A percentile compares a stretch with the other conserved stretches of the same genome.
Conservation (phyloP, 2,888 invertebrate genomes). For the Lycia hirtaria region DNA sequence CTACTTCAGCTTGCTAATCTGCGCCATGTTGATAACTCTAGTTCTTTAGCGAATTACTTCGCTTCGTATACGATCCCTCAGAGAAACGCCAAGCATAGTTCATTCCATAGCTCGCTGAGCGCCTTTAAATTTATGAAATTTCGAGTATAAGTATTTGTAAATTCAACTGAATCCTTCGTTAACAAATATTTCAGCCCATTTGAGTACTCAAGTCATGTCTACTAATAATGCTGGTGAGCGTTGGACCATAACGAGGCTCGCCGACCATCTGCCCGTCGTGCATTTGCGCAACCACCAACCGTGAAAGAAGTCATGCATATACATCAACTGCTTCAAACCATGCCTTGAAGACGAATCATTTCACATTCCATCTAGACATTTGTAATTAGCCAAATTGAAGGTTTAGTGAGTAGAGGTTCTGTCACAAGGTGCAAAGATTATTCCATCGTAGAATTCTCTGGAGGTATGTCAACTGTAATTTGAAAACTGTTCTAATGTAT, state of each 20-base stretch:
- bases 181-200: not conserved
- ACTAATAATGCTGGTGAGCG: constrained; percentile 48
- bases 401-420: not conserved
- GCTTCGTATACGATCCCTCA: too few relatives aligned
- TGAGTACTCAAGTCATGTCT: constrained; percentile 20
- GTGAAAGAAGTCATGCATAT: constrained; percentile 60
- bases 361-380: constrained; percentile 40
- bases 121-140: too few relatives aligned
- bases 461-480: not conserved
- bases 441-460: not conserved
- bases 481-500: not conserved
- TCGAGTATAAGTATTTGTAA: too few relatives aligned
- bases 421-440: not conserved
- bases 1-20: too few relatives aligned
- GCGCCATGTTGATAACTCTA: too few relatives aligned
- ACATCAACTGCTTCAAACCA: constrained; percentile 52
- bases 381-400: not conserved
- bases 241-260: constrained; percentile 49
- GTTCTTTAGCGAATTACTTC: too few relatives aligned
- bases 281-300: constrained; percentile 56
- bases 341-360: constrained; percentile 49
- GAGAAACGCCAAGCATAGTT: too few relatives aligned
- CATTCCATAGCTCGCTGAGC: too few relatives aligned
- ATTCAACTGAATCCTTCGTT: not conserved
- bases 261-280: constrained; percentile 51